phyloP scores from a whole-genome alignment of 1,140 invertebrate genomes.

The Orussus abietinus region DNA sequence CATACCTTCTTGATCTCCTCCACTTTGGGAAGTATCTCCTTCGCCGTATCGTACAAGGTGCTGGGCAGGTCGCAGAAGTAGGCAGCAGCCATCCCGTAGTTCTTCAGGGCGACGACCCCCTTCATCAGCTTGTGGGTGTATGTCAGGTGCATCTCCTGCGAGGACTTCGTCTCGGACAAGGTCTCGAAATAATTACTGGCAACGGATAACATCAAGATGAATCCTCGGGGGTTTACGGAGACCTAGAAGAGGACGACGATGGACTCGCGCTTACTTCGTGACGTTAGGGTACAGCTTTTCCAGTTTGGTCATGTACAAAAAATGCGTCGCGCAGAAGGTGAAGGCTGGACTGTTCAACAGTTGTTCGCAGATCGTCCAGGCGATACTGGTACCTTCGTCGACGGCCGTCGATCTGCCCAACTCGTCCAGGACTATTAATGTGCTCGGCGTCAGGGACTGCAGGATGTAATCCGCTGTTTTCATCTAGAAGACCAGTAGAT shows the following conservation, averaged over 20 bases:
- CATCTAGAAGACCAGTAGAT: constrained; percentile 59
- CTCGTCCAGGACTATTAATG: constrained; percentile 85
- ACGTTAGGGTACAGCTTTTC: constrained; percentile 73
- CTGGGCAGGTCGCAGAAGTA: constrained; percentile 34
- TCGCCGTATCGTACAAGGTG: constrained; percentile 12
- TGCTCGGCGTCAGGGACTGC: constrained; percentile 64
- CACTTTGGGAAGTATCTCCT: constrained; percentile 11
- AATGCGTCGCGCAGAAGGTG: constrained; percentile 82
- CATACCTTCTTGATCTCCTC: constrained; percentile 11
- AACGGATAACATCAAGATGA: constrained; percentile 17
- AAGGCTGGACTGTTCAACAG: constrained; percentile 68
- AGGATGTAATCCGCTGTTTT: constrained; percentile 78
- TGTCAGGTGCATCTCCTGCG: constrained; percentile 29
- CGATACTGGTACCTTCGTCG: constrained; percentile 80
- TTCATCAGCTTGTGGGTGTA: constrained; percentile 49
- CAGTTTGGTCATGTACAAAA: constrained; percentile 68
- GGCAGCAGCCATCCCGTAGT: constrained; percentile 54
- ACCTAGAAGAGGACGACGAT: too few relatives aligned
- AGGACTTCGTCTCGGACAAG: too few relatives aligned
- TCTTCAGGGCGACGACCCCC: constrained; percentile 38
- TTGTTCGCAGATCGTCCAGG: constrained; percentile 77
- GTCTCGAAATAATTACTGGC: constrained; percentile 50
- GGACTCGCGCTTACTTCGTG: constrained; percentile 76
- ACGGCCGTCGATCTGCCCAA: constrained; percentile 72
- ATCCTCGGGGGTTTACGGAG: too few relatives aligned